These are phyloP conservation scores for Lates japonicus DNA, from an alignment of 2,797 vertebrate genomes.

Conservation along the genomic window DNA sequence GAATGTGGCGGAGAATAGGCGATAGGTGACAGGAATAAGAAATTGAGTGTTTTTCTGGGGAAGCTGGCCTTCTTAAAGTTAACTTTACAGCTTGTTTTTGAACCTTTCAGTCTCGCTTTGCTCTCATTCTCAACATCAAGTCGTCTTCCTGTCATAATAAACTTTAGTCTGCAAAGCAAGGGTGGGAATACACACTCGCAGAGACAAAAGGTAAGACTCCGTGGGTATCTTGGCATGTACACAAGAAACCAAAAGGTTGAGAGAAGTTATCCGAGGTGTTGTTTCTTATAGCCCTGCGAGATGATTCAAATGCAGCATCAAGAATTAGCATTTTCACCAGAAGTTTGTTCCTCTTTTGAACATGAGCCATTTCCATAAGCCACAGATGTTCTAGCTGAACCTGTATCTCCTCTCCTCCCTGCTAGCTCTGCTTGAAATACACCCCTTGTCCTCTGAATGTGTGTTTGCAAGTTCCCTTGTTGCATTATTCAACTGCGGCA, in stretches of 20 bases:
- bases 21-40: conserved; percentile 21
- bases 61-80: conserved; percentile 39
- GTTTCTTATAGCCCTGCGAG: conserved; percentile 45
- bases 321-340: conserved; percentile 69
- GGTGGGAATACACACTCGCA: not conserved
- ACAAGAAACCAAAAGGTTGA: conserved; percentile 38
- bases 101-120: conserved; percentile 29
- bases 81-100: conserved; percentile 35
- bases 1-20: not conserved
- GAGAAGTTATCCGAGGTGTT: conserved; percentile 41
- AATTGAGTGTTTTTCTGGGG: conserved; percentile 17
- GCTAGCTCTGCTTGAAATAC: conserved; percentile 58
- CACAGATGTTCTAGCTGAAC: conserved; percentile 75
- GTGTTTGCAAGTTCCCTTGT: conserved; percentile 35
- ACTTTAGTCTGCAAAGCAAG: conserved; percentile 57
- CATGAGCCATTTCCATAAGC: conserved; percentile 67
- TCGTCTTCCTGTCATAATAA: conserved; percentile 25
- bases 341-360: conserved; percentile 58
- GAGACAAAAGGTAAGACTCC: not conserved
- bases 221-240: conserved; percentile 17
- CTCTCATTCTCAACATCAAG: conserved; percentile 21
- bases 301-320: conserved; percentile 39
- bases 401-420: conserved; percentile 36
- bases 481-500: conserved; percentile 74
- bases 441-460: conserved; percentile 29